phyloP scores from a whole-genome alignment of 1,140 invertebrate species.

The Bicyclus anynana region DNA sequence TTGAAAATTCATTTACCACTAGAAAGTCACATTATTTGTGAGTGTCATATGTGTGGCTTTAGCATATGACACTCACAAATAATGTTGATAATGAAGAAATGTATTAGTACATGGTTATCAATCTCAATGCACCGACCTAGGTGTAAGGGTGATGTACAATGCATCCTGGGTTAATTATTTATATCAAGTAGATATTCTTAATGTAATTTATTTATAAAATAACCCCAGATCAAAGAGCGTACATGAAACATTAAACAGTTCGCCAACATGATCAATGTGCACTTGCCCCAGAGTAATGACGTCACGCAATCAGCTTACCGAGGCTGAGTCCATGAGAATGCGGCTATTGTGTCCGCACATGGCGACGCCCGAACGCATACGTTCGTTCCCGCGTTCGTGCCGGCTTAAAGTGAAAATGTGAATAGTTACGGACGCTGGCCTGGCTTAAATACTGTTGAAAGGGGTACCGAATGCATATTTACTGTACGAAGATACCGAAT shows the following conservation, averaged over 20 bases:
- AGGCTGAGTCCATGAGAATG: conserved; percentile 76
- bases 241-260: conserved; percentile 34
- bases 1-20: too few relatives aligned
- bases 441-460: conserved; percentile 41
- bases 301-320: conserved; percentile 76
- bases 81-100: too few relatives aligned
- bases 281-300: conserved; percentile 56
- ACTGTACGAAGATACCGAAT: conserved; percentile 1
- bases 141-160: too few relatives aligned
- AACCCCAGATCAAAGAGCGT: conserved; percentile 17
- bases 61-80: too few relatives aligned
- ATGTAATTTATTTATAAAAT: neutral
- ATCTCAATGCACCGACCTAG: too few relatives aligned
- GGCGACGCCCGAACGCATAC: conserved; percentile 59
- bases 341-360: conserved; percentile 79
- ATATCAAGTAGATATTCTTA: too few relatives aligned
- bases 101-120: too few relatives aligned
- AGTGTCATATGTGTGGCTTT: too few relatives aligned
- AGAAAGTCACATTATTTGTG: too few relatives aligned
- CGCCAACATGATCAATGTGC: conserved; percentile 46
- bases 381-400: conserved; percentile 58
- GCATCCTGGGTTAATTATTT: too few relatives aligned
- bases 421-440: conserved; percentile 35
- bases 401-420: conserved; percentile 44
- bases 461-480: conserved; percentile 17